Conservation (phyloP, 2,888 invertebrate genomes). For the Mesochorus sp. region DNA sequence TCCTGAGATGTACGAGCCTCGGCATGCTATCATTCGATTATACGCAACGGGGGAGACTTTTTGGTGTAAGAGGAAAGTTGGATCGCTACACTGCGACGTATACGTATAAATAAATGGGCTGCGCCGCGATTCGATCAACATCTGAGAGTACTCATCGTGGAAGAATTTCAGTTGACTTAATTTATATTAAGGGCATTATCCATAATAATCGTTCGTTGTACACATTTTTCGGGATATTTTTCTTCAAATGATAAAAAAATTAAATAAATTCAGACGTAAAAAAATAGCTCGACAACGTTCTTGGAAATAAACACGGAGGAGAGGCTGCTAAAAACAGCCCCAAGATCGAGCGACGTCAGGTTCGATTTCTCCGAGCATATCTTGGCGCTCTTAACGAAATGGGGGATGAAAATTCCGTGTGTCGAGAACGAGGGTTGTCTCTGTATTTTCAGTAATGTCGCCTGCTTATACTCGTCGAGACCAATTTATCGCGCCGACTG, state of each 20-base stretch:
- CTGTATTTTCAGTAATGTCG: constrained; percentile 21
- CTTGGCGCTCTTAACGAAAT: not conserved
- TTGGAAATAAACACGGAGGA: too few relatives aligned
- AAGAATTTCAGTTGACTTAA: too few relatives aligned
- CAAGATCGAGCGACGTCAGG: too few relatives aligned
- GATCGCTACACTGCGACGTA: not conserved
- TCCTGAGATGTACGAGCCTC: constrained; percentile 38
- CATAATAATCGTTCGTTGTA: too few relatives aligned
- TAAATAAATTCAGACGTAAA: too few relatives aligned
- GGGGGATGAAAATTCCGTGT: constrained; percentile 48
- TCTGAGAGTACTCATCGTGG: not conserved
- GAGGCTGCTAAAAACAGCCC: too few relatives aligned
- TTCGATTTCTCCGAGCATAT: constrained; percentile 37
- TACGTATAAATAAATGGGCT: not conserved
- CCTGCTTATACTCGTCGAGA: constrained; percentile 47
- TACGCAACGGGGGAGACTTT: constrained; percentile 38
- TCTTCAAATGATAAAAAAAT: too few relatives aligned
- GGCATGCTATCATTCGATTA: constrained; percentile 61
- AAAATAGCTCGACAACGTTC: too few relatives aligned
- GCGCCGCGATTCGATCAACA: not conserved
- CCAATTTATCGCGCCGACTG: constrained; percentile 52
- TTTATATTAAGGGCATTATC: too few relatives aligned
- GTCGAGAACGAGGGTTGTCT: constrained; percentile 55
- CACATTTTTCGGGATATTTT: too few relatives aligned
- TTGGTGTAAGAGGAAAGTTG: constrained; percentile 54